These are phyloP conservation scores for Amphilophus citrinellus DNA, from an alignment of 2,113 vertebrate species.

Conservation along the genomic window DNA sequence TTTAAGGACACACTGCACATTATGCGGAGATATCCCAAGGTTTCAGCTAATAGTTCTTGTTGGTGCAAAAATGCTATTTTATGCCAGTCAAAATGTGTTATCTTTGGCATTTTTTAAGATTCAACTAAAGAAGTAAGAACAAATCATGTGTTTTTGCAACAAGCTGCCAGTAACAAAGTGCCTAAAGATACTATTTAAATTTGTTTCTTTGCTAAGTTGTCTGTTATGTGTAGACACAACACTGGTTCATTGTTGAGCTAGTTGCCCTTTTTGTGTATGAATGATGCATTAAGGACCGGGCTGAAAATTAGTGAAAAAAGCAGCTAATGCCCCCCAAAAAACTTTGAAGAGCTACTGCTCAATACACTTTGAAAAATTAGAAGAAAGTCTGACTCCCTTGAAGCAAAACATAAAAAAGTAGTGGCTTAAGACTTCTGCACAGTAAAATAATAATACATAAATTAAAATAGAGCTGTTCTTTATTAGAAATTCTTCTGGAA, in stretches of 20 bases:
- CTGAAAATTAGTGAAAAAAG: neutral
- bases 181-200: neutral
- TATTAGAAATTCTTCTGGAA: rapidly evolving
- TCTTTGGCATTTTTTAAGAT: neutral
- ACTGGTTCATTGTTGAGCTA: neutral
- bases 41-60: neutral
- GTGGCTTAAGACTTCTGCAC: neutral
- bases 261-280: no score
- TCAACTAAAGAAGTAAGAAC: neutral
- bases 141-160: neutral
- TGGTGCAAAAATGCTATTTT: neutral
- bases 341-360: neutral
- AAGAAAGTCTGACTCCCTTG: neutral
- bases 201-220: neutral
- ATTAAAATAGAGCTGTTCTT: neutral
- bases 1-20: neutral
- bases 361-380: neutral
- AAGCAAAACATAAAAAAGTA: neutral
- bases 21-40: neutral
- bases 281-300: neutral
- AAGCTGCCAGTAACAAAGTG: neutral
- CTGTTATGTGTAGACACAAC: neutral
- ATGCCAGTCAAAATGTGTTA: neutral
- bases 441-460: neutral
- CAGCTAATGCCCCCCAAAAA: neutral